Evolutionary conservation across 2,113 vertebrate species (phyloP), one percentile per base, ranked within the genome.

Genomic region (Otocyon megalotis): DNA sequence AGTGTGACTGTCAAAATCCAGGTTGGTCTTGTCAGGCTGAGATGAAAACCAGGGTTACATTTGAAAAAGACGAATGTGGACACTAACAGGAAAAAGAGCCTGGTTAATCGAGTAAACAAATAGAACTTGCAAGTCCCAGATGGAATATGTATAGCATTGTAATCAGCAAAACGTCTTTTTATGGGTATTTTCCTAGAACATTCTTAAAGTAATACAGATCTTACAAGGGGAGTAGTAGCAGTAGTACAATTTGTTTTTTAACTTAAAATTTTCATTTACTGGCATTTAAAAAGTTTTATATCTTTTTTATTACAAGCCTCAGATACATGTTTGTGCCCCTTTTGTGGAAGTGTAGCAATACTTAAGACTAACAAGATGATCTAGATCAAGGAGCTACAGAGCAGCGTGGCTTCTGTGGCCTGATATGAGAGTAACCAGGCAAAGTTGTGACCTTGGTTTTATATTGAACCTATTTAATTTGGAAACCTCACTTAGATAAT

Each of bases 41-140:
- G 12, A 82, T n/a, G 89, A 93, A 97, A 96, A 94, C 32, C n/a
- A 67, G 74, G 82, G 74, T 97, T 90, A 96, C 80, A 95, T 67
- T 1, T 82, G 85, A 60, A 72, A 65, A 93, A 94, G 26, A 84
- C 56, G 77, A 94, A 97, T 84, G 62, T n/a, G 26, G 87, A 96
- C 93, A 90, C 62, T 92, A 90, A 97, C 82, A 83, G 37, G 86
- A 71, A 91, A 94, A 96, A 26, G 26, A 5, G 4, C 28, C 86
- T 77, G 88, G 97, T n/a, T 48, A 96, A 71, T 85, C 37, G 65
- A 12, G 54, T 96, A 95, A 98, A 96, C 14, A 80, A 87, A 85
- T 6, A 6, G 0, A 0, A 60, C 17, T 32, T 1, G 0, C 20
- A 28, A 67, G 80, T 85, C 94, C 65, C 35, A 94, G 79, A 84